A percentile compares a stretch with the other conserved stretches of the same genome.
phyloP scores from a whole-genome alignment of 2,113 vertebrate species.

The Trogon surrucura region DNA sequence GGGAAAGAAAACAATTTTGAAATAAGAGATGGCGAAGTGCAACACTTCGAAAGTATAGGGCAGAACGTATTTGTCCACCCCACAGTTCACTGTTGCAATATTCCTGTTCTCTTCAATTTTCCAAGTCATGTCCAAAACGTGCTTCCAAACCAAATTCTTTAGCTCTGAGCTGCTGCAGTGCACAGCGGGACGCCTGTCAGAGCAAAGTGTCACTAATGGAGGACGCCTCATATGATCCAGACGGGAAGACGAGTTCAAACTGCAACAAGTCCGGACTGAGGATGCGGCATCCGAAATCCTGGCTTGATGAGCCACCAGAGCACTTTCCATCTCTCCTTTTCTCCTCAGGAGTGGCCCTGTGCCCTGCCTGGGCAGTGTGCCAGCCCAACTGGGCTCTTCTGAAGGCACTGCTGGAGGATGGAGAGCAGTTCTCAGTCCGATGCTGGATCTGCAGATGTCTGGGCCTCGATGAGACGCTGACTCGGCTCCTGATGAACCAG shows the following conservation, averaged over 20 bases:
- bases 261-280: background rate
- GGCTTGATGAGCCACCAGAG: background rate
- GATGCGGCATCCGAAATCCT: background rate
- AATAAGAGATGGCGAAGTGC: background rate
- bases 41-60: background rate
- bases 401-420: background rate
- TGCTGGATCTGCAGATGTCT: background rate
- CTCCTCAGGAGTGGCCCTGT: background rate
- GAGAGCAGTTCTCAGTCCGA: background rate
- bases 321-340: background rate
- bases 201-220: background rate
- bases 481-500: background rate
- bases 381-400: background rate
- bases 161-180: background rate
- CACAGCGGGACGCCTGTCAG: background rate
- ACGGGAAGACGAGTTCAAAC: background rate
- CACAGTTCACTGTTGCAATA: background rate
- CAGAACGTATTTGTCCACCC: background rate
- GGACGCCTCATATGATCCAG: background rate
- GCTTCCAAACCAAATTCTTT: background rate
- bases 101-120: background rate
- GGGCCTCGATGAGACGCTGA: background rate
- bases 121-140: background rate
- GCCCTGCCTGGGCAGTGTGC: background rate
- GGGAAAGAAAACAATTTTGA: constrained; percentile 13